Evolutionary conservation across 1,140 invertebrate species (phyloP).

Genomic region (Paralvinella palmiformis): DNA sequence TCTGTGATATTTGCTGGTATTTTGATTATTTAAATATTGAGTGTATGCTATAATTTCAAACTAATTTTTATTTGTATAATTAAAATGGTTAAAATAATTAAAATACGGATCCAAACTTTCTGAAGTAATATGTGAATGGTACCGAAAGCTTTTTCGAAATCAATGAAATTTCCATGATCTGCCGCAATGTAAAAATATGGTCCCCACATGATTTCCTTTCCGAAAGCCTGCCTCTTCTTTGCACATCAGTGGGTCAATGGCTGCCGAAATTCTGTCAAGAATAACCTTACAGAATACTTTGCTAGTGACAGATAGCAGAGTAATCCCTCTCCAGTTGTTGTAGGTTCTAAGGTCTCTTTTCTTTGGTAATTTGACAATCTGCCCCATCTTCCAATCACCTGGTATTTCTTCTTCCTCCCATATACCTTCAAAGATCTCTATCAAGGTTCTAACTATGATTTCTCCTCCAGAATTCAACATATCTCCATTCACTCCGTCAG

Average conservation of each 20-base stretch:
- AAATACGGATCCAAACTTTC: too few relatives aligned
- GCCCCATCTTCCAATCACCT: slow-evolving; percentile 25
- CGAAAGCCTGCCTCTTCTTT: slow-evolving; percentile 4
- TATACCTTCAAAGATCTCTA: not conserved
- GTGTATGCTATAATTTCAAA: too few relatives aligned
- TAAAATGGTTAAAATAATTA: too few relatives aligned
- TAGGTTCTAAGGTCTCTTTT: slow-evolving; percentile 27
- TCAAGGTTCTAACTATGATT: not conserved
- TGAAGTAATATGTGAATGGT: too few relatives aligned
- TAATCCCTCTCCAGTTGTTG: slow-evolving; percentile 28
- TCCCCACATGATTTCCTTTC: not conserved
- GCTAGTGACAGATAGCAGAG: slow-evolving; percentile 23
- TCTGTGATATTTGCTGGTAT: too few relatives aligned
- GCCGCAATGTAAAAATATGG: not conserved
- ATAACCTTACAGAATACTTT: slow-evolving; percentile 13
- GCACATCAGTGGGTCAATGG: not conserved
- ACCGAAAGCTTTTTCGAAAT: too few relatives aligned
- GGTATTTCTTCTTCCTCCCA: slow-evolving; percentile 17
- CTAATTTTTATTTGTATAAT: too few relatives aligned
- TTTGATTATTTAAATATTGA: too few relatives aligned
- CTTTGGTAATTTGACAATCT: slow-evolving; percentile 28
- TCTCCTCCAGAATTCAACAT: slow-evolving; percentile 11
- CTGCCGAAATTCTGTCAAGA: slow-evolving; percentile 4
- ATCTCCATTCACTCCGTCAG: slow-evolving; percentile 1
- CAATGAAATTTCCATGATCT: not conserved